Evolutionary conservation across 2,888 invertebrate genomes (phyloP).

Genomic region (Atherix ibis): DNA sequence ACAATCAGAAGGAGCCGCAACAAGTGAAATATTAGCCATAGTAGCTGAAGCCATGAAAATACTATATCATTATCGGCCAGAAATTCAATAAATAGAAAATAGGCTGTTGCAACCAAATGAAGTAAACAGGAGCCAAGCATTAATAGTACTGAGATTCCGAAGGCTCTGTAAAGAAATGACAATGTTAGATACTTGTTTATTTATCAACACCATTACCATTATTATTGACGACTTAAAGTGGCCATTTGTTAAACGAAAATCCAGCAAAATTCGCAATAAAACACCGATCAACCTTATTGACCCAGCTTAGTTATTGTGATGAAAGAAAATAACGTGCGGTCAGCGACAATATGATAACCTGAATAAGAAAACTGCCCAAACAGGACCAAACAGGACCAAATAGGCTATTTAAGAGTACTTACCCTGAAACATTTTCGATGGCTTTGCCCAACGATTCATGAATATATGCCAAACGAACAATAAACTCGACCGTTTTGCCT

Average conservation of each 20-base stretch:
- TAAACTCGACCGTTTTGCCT: too few species aligned
- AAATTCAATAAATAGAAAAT: constrained; percentile 36
- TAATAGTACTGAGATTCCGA: constrained; percentile 33
- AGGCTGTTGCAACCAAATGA: constrained; percentile 40
- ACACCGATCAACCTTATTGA: too few species aligned
- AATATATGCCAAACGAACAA: constrained; percentile 24
- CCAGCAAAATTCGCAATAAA: too few species aligned
- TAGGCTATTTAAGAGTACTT: too few species aligned
- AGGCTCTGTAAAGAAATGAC: constrained; percentile 23
- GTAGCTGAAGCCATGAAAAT: constrained; percentile 32
- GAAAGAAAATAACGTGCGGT: too few species aligned
- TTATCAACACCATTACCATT: too few species aligned
- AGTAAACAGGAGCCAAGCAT: constrained; percentile 37
- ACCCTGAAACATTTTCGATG: constrained; percentile 24
- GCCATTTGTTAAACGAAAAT: neutral
- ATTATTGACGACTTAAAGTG: too few species aligned
- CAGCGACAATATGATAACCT: too few species aligned
- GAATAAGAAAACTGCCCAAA: too few species aligned
- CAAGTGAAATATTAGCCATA: constrained; percentile 37
- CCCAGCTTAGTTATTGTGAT: too few species aligned
- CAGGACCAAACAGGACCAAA: too few species aligned
- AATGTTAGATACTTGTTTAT: too few species aligned
- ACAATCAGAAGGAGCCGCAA: constrained; percentile 35
- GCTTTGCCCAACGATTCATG: constrained; percentile 28
- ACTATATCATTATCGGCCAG: constrained; percentile 29